Evolutionary conservation across 2,797 vertebrate genomes (phyloP).

Genomic region (Micrastur ruficollis): DNA sequence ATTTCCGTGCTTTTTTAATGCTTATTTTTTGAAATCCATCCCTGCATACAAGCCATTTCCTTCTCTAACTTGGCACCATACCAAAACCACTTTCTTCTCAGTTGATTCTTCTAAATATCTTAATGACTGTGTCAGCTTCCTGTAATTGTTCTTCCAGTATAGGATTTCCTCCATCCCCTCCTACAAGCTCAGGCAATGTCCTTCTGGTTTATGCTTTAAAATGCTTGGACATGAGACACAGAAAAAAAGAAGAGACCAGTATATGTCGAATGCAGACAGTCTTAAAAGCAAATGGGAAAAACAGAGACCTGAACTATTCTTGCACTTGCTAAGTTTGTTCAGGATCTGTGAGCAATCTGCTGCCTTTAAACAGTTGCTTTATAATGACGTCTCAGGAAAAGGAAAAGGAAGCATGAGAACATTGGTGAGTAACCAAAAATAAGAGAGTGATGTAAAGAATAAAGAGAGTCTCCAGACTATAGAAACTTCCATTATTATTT

Average conservation of each 20-base stretch:
- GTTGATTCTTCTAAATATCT: slow-evolving; percentile 68
- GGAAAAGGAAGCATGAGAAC: slow-evolving; percentile 76
- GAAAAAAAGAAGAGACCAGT: slow-evolving; percentile 13
- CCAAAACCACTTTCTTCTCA: slow-evolving; percentile 62
- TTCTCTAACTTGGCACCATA: slow-evolving; percentile 43
- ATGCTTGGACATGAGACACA: background rate
- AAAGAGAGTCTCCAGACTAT: background rate
- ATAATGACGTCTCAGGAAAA: slow-evolving; percentile 59
- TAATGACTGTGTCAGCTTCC: slow-evolving; percentile 74
- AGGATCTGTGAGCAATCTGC: background rate
- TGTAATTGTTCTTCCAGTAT: slow-evolving; percentile 72
- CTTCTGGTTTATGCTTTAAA: slow-evolving; percentile 49
- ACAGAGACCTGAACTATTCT: slow-evolving; percentile 44
- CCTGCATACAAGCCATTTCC: background rate
- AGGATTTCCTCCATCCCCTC: slow-evolving; percentile 75
- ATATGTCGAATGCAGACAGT: background rate
- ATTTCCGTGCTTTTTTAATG: background rate
- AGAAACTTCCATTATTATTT: background rate
- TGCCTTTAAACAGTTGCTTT: slow-evolving; percentile 33
- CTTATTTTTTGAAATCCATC: slow-evolving; percentile 38
- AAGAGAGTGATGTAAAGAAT: slow-evolving; percentile 12
- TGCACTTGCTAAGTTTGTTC: slow-evolving; percentile 5
- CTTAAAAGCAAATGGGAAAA: slow-evolving; percentile 46
- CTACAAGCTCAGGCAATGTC: slow-evolving; percentile 40
- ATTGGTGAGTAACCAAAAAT: slow-evolving; percentile 42